Conservation (phyloP, 2,113 vertebrate species). For the Archocentrus centrarchus region DNA sequence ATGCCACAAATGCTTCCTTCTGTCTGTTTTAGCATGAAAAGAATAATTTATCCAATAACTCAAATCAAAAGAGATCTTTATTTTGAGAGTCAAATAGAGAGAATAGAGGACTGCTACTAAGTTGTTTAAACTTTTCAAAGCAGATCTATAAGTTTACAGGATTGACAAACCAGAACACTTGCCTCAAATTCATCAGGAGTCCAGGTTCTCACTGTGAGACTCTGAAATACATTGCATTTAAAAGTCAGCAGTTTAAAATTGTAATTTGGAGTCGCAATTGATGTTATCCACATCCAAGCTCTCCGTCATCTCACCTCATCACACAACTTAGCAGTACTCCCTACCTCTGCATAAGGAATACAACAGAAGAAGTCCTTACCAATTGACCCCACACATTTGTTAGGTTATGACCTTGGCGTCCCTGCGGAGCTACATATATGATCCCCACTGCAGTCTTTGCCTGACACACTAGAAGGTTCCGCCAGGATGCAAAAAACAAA, state of each 20-base stretch:
- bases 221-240: slow-evolving; percentile 22
- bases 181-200: slow-evolving; percentile 60
- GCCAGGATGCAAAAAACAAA: slow-evolving; percentile 76
- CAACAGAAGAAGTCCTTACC: slow-evolving; percentile 78
- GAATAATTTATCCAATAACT: slow-evolving; percentile 42
- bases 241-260: slow-evolving; percentile 1
- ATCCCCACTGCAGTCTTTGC: slow-evolving; percentile 66
- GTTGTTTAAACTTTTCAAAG: slow-evolving; percentile 23
- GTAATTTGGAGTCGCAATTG: slow-evolving; percentile 1
- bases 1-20: slow-evolving; percentile 19
- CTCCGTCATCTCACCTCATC: slow-evolving; percentile 24
- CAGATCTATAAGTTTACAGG: background rate
- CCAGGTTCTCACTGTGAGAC: slow-evolving; percentile 31
- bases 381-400: slow-evolving; percentile 87
- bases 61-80: slow-evolving; percentile 30
- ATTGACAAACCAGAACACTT: slow-evolving; percentile 30
- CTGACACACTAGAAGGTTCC: slow-evolving; percentile 81
- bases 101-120: slow-evolving; percentile 27
- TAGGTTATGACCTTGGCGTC: slow-evolving; percentile 79
- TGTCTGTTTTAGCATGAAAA: slow-evolving; percentile 22
- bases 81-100: slow-evolving; percentile 22
- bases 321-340: slow-evolving; percentile 42
- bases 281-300: slow-evolving; percentile 23
- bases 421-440: slow-evolving; percentile 79
- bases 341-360: slow-evolving; percentile 44